Conservation (phyloP, 2,113 vertebrate genomes). For the Motacilla tschutschensis region DNA sequence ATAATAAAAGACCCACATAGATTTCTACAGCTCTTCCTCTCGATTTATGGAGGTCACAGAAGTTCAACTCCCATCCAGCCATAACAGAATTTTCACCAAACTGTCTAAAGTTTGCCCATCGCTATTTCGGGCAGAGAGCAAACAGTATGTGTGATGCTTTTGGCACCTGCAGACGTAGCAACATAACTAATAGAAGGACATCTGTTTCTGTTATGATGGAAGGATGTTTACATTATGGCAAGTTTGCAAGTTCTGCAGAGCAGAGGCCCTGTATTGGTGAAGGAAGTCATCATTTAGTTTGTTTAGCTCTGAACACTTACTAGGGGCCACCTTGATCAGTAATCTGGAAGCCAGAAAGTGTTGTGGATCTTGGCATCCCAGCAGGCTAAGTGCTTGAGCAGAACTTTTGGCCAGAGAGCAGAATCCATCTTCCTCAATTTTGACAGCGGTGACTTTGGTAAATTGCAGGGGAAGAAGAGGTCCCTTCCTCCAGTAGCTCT, state of each 20-base stretch:
- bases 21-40: background rate
- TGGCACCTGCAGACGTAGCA: constrained; percentile 40
- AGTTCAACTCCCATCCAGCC: background rate
- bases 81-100: constrained; percentile 45
- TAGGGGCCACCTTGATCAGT: constrained; percentile 26
- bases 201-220: constrained; percentile 58
- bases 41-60: background rate
- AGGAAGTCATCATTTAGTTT: constrained; percentile 35
- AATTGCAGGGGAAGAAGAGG: constrained; percentile 34
- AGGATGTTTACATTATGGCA: constrained; percentile 51
- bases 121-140: constrained; percentile 27
- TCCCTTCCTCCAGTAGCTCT: constrained; percentile 48
- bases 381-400: constrained; percentile 33
- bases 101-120: background rate
- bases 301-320: constrained; percentile 38
- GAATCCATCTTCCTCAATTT: constrained; percentile 49
- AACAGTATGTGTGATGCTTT: constrained; percentile 32
- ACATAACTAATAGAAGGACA: constrained; percentile 34
- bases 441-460: constrained; percentile 33
- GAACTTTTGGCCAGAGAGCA: constrained; percentile 8
- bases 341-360: constrained; percentile 30
- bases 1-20: rapidly evolving
- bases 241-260: constrained; percentile 32
- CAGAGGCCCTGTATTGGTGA: background rate
- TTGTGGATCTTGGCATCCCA: constrained; percentile 53